Base-by-base conservation (phyloP, 2,113 vertebrate genomes). In the Apistogramma diplotaenia region DNA sequence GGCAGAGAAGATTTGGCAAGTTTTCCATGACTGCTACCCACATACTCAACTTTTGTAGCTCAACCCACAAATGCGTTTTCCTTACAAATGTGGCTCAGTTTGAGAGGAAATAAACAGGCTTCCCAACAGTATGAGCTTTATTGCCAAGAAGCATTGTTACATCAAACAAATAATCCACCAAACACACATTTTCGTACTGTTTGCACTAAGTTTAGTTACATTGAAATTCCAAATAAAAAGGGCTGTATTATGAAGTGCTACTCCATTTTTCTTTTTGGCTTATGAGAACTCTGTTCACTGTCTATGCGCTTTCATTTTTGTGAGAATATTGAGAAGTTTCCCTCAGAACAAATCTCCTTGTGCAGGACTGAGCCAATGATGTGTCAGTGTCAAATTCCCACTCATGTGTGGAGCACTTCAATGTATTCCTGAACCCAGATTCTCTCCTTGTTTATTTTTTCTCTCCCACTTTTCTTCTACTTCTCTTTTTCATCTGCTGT, bases 401-500 rank as follows among this genome's bases (percentile, higher is more conserved):
- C 76, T 90, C 83, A 83, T 89, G 83, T 88, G 89, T 92, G 72
- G 81, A 91, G 82, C 62, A 46, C 59, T 76, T 89, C 83, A 65
- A 31, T 88, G 62, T 65, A 37, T 27, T 60, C 37, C 70, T 55
- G 29, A 62, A 37, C 8, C 79, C 27, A 62, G 18, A 65, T 25
- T 16, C 70, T 11, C 74, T 62, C 55, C 27, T 54, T 57, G 60
- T 74, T 74, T 54, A 51, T 61, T 59, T 76, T 37, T 55, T 59
- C 27, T 73, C 5, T 51, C 77, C 51, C 35, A 57, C 27, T 56
- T 75, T 27, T 6, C 60, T 33, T 58, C 21, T 23, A 6, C 21
- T 51, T 56, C 37, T 79, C 43, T 25, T 82, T 87, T 87, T 78
- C 57, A 81, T 74, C 58, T 2, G 16, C 76, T 71, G 78, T 65